Evolutionary conservation across 2,797 vertebrate genomes (phyloP), one percentile per base, ranked within the genome.

Genomic region (Xiphophorus birchmanni): DNA sequence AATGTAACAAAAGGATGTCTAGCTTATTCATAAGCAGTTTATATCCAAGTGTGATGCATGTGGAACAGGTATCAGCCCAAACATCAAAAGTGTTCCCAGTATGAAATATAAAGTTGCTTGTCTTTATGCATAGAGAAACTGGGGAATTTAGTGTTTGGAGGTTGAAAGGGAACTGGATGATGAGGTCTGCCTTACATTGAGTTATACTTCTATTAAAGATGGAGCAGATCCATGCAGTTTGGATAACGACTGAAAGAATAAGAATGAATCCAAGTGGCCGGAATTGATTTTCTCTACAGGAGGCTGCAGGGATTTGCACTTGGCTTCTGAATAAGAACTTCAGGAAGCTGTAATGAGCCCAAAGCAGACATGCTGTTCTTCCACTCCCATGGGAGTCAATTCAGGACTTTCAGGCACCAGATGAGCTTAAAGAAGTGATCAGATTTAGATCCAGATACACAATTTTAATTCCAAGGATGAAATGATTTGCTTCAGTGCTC

Each of bases 211-310:
- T 69, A 69, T 42, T 44, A 69, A 69, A 69, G 23, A 69, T 23
- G 37, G 32, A 26, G 67, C 23, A 69, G 40, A 44, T 69, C 67
- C 67, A n/a, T 69, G 67, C 40, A 69, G 67, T 44, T 69, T 69
- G 40, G 67, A 23, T 69, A 69, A 69, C 44, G 10, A 26, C 67
- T 44, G 40, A 44, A 42, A 44, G 37, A 69, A 69, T 40, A 69
- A 69, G 67, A 69, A 42, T 42, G 40, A 69, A 69, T 69, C 23
- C 67, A 69, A 42, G 40, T 35, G 73, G 21, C 42, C 40, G 0
- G 48, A 35, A 26, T 74, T 54, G 48, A 45, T 60, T 73, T 50
- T 37, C 23, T 73, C 69, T 6, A 7, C 21, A 72, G 8, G 50
- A 56, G 5, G 52, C 74, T 8, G 10, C 63, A 67, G 35, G 63